Base-by-base conservation (phyloP, 2,113 vertebrate genomes). In the Anthoscopus minutus region DNA sequence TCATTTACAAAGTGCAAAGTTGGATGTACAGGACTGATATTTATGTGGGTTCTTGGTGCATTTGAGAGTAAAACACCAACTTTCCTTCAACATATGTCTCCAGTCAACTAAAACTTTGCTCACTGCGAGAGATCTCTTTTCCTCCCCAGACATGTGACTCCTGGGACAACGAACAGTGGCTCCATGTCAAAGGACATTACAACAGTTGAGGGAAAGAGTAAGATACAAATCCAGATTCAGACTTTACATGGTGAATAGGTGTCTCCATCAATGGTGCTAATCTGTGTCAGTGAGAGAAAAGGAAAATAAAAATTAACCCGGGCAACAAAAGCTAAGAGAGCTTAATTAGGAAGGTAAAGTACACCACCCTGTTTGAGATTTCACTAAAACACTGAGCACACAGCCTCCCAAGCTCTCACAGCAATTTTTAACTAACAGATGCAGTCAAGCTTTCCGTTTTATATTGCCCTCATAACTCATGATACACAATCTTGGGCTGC, bases 401-500 rank as follows among this genome's bases (percentile, higher is more conserved):
- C 65, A 47, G 72, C 53, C 85, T 90, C 76, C 67, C 67, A 28
- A 56, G 44, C 77, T 92, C 92, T 93, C 94, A 53, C 82, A 92
- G 92, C 88, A 90, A 81, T 92, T 95, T 96, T 94, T 90, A 93
- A 96, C 88, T 81, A 95, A 96, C 95, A 93, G 93, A 96, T 97
- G 95, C 82, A 88, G 82, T 71, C 88, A 92, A 89, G 95, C 91
- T 96, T 93, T 94, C 94, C 56, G 47, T 95, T 96, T 95, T 97
- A 94, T 95, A 93, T 94, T 91, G 38, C 94, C 40, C 1, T 72
- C 94, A 95, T 97, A 97, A 97, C 90, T 96, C 96, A 96, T 96
- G 96, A 96, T 88, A 96, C 95, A 88, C 96, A 97, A 94, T 97
- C 95, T 93, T 81, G 50, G 85, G 89, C 92, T 92, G 61, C 78